These are phyloP conservation scores for Diabrotica undecimpunctata DNA, from an alignment of 1,140 invertebrate genomes.

Conservation along the genomic window DNA sequence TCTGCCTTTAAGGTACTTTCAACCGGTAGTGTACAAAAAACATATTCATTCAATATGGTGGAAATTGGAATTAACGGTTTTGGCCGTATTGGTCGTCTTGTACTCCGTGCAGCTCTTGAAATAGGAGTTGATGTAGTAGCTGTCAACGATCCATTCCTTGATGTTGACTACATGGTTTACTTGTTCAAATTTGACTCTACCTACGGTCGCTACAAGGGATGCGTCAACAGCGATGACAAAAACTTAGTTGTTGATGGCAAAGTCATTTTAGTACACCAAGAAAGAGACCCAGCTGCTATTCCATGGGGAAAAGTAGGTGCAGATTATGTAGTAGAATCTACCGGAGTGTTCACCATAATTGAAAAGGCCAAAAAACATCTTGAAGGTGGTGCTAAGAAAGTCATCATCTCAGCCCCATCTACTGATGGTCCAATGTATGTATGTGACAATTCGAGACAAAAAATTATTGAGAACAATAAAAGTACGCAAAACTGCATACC, in stretches of 20 bases:
- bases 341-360: conserved; percentile 70
- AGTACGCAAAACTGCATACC: too few relatives aligned
- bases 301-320: conserved; percentile 63
- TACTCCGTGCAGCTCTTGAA: conserved; percentile 81
- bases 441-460: too few relatives aligned
- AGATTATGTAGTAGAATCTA: conserved; percentile 74
- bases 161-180: conserved; percentile 65
- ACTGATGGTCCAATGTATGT: conserved; percentile 76
- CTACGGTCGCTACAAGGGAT: conserved; percentile 69
- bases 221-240: conserved; percentile 72
- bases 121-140: conserved; percentile 62
- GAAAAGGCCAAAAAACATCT: conserved; percentile 69
- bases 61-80: conserved; percentile 93
- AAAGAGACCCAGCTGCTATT: conserved; percentile 76
- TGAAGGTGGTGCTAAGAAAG: conserved; percentile 67
- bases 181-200: conserved; percentile 64
- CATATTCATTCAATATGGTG: conserved; percentile 38
- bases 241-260: conserved; percentile 80
- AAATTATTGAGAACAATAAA: too few relatives aligned
- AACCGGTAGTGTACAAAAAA: conserved; percentile 6
- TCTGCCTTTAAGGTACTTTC: background rate
- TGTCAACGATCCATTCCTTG: conserved; percentile 69
- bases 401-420: conserved; percentile 76
- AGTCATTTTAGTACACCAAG: conserved; percentile 79
- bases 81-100: conserved; percentile 94